These are phyloP conservation scores for Chloroceryle aenea DNA, from an alignment of 2,113 vertebrate species.

Conservation along the genomic window DNA sequence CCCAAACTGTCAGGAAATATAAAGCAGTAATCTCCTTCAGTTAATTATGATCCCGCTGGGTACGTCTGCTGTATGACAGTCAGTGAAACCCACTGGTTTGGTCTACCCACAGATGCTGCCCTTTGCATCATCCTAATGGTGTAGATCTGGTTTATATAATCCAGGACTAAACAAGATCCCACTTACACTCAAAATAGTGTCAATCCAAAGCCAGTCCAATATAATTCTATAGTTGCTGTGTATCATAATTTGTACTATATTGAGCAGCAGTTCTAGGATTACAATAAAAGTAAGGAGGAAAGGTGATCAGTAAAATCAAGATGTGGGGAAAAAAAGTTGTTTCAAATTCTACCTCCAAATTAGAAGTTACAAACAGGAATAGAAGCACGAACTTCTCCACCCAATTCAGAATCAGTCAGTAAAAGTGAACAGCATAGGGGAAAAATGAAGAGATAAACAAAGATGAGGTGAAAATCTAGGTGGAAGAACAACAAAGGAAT, in stretches of 20 bases:
- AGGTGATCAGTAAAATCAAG: not conserved
- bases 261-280: not conserved
- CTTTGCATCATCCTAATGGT: not conserved
- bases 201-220: not conserved
- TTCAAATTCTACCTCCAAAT: not conserved
- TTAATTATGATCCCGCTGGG: not conserved
- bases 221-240: not conserved
- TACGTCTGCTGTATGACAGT: not conserved
- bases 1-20: not conserved
- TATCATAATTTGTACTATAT: not conserved
- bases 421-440: not conserved
- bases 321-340: fast-evolving
- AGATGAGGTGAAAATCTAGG: not conserved
- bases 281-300: not conserved
- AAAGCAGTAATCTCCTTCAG: not conserved
- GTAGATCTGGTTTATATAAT: not conserved
- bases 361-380: not conserved
- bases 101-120: not conserved
- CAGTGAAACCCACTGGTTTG: not conserved
- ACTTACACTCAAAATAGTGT: not conserved
- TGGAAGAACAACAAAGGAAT: not conserved
- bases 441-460: not conserved
- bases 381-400: not conserved
- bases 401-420: not conserved
- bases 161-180: not conserved